Percentiles rank a stretch among this genome's conserved stretches.
Conservation (phyloP, 2,797 vertebrate genomes). For the Clarias laeviceps region DNA sequence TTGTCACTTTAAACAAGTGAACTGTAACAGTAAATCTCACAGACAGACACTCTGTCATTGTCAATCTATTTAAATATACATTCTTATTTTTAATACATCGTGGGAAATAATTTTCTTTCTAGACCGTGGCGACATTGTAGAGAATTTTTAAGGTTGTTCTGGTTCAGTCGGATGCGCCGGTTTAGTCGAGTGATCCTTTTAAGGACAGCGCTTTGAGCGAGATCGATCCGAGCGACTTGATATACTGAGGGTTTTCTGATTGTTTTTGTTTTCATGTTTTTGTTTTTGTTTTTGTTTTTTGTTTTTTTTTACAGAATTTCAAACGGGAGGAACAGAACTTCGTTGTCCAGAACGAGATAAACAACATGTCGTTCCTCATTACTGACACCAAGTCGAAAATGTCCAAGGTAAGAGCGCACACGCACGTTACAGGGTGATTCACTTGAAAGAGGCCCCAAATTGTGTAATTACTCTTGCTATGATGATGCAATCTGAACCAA, state of each 20-base stretch:
- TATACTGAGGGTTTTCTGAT: neutral
- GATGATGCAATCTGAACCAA: too few species aligned
- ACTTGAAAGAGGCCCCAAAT: too few species aligned
- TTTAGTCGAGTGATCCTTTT: neutral
- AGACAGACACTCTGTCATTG: slow-evolving; percentile 1
- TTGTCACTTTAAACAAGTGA: slow-evolving; percentile 17
- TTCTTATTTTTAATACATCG: neutral
- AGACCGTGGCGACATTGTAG: neutral
- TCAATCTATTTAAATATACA: neutral
- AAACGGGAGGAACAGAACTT: slow-evolving; percentile 97
- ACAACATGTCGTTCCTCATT: slow-evolving; percentile 98
- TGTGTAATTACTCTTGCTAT: too few species aligned
- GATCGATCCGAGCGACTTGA: neutral
- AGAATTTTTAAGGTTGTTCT: neutral
- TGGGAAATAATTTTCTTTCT: neutral
- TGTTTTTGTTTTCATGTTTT: neutral
- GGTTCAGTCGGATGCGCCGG: neutral
- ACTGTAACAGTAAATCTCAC: neutral
- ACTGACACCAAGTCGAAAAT: slow-evolving; percentile 96
- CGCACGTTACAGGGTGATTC: neutral
- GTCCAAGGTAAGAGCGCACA: slow-evolving; percentile 84
- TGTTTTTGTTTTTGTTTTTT: too few species aligned
- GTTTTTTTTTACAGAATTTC: slow-evolving; percentile 82
- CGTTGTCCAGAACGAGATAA: slow-evolving; percentile 97
- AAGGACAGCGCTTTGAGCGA: neutral